Evolutionary conservation across 2,797 vertebrate species (phyloP), one percentile per base, ranked within the genome.

Genomic region (Atherinosoma microstoma): DNA sequence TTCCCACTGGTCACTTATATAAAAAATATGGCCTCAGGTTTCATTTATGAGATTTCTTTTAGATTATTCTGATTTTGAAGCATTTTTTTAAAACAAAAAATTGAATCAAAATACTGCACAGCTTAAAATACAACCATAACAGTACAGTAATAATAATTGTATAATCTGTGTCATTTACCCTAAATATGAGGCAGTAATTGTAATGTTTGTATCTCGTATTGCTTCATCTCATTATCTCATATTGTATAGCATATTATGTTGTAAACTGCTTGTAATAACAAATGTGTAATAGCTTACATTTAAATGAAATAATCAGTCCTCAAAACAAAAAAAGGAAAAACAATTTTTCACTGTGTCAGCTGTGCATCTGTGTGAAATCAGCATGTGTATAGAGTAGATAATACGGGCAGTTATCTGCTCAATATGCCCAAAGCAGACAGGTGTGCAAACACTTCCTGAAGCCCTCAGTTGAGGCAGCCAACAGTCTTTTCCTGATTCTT

Each of bases 371-470:
- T 11, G 29, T 57, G 24, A 57, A 29, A 32, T 30, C 22, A 6
- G 54, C 15, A 56, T 30, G 15, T 9, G 15, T 4, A 4, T 32
- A 7, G 1, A 18, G 27, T 6, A 0, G 38, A 40, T 40, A 40
- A 38, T 4, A 58, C 42, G 58, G 7, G 18, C 15, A 67, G 45
- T 3, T 34, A 10, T 0, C 47, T 54, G 4, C 12, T 4, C 51
- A 5, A 47, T 34, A 15, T 63, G 10, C 2, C 12, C 36, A 4
- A 64, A 32, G 18, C 3, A 30, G 18, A 34, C 78, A 72, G 61
- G n/a, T 72, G 64, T 63, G 53, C 30, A 71, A 71, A 76, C 53
- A 65, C 3, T 30, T 47, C 6, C 15, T 0, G 53, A 15, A 64
- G 13, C 64, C 2, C 40, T 67, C 7, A 18, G n/a, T 38, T 38